Evolutionary conservation across 2,113 vertebrate genomes (phyloP), one percentile per base, ranked within the genome.

Genomic region (Dasypus novemcinctus): DNA sequence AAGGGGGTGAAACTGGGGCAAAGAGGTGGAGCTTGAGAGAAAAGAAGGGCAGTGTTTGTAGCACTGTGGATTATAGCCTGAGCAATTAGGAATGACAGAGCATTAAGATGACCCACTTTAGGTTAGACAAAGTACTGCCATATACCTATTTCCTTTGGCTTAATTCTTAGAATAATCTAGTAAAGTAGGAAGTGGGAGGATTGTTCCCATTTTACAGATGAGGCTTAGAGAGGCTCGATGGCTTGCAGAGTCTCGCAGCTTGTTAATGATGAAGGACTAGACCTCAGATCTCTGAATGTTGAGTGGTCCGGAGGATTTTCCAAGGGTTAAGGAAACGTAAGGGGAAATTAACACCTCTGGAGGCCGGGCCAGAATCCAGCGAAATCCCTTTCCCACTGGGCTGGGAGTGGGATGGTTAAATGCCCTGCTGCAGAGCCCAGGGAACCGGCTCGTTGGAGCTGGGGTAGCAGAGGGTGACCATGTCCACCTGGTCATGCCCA

Each of bases 21-120:
- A 85, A 23, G 71, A 46, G 5, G 27, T 13, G 33, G 52, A 18
- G 25, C 57, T 52, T 36, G 15, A 12, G 63, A 61, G 81, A 71
- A 18, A 41, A 27, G 17, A 29, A 46, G 8, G 49, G n/a, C 36
- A 36, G 27, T n/a, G 75, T 4, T 54, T 54, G 52, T 54, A 4
- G 36, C 31, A 7, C 31, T 1, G 33, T 15, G 52, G 63, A 13
- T 52, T 23, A 11, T 27, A 9, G 23, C 2, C 3, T 9, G 13
- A 36, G 8, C 0, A 0, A 0, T 14, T 3, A 0, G 11, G 29
- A 41, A 1, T 11, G n/a, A 52, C 10, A 4, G 11, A 64, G 10
- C 10, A 7, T 52, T 21, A 46, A 2, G 3, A 18, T 54, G 5
- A 69, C 43, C 17, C 7, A 7, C 18, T 8, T 23, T 25, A 10